A percentile compares a stretch with the other conserved stretches of the same genome.
phyloP scores from a whole-genome alignment of 2,888 invertebrate genomes.

The Agapostemon virescens region DNA sequence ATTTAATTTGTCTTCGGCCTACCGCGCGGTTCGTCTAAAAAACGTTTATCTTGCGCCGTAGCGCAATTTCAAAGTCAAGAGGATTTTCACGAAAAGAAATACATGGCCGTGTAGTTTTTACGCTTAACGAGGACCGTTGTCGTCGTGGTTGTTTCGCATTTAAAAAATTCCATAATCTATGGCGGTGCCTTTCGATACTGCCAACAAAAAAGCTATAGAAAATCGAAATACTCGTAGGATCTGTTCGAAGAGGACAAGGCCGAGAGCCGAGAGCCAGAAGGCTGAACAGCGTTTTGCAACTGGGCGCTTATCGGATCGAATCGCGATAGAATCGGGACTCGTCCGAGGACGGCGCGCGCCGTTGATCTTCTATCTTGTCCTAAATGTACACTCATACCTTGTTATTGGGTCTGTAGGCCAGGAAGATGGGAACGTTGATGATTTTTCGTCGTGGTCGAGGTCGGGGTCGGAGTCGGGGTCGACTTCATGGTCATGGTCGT shows the following conservation, averaged over 20 bases:
- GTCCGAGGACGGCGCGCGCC: conserved; percentile 11
- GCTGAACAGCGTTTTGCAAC: conserved; percentile 1
- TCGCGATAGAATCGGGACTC: conserved; percentile 3
- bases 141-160: too few species aligned
- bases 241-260: neutral
- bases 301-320: too few species aligned
- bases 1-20: too few species aligned
- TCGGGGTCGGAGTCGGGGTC: conserved; percentile 71
- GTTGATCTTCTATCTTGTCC: conserved; percentile 5
- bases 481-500: conserved; percentile 55
- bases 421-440: conserved; percentile 71
- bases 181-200: neutral
- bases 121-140: too few species aligned
- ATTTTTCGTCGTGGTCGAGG: conserved; percentile 63
- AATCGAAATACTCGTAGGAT: neutral
- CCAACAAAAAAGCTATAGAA: neutral
- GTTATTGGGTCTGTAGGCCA: conserved; percentile 72
- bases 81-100: too few species aligned
- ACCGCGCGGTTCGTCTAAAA: too few species aligned
- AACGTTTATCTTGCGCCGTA: too few species aligned
- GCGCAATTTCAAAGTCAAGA: too few species aligned
- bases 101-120: too few species aligned
- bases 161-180: neutral
- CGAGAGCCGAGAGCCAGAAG: neutral
- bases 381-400: conserved; percentile 72